These are phyloP conservation scores for Acrocephalus kingi DNA, from an alignment of 2,113 vertebrate genomes.

Conservation along the genomic window DNA sequence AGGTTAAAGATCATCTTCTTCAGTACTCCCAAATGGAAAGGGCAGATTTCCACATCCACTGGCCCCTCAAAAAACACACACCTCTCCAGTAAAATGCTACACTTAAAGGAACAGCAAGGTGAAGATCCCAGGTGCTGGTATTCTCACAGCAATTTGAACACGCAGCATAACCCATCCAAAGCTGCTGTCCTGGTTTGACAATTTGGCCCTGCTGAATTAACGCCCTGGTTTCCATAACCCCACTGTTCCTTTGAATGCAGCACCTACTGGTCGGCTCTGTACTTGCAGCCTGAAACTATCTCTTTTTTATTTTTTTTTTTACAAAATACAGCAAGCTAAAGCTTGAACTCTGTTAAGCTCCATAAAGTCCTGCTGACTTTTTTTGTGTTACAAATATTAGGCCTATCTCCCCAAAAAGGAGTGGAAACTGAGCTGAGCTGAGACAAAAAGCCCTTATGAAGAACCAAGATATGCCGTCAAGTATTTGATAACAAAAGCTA, in stretches of 20 bases:
- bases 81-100: neutral
- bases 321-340: neutral
- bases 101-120: neutral
- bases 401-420: neutral
- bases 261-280: neutral
- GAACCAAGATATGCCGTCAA: neutral
- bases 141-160: neutral
- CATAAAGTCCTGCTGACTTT: neutral
- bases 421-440: fast-evolving
- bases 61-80: neutral
- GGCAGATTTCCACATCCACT: fast-evolving
- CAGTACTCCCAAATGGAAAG: neutral
- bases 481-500: neutral
- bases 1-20: neutral
- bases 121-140: neutral
- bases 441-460: neutral
- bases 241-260: neutral
- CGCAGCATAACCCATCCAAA: neutral
- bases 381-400: neutral
- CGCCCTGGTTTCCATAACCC: neutral
- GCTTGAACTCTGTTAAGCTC: neutral
- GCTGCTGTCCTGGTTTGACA: neutral
- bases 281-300: neutral
- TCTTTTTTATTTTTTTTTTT: neutral
- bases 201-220: neutral